Conservation (phyloP, 2,113 vertebrate species). For the Pseudorhombus dupliciocellatus region DNA sequence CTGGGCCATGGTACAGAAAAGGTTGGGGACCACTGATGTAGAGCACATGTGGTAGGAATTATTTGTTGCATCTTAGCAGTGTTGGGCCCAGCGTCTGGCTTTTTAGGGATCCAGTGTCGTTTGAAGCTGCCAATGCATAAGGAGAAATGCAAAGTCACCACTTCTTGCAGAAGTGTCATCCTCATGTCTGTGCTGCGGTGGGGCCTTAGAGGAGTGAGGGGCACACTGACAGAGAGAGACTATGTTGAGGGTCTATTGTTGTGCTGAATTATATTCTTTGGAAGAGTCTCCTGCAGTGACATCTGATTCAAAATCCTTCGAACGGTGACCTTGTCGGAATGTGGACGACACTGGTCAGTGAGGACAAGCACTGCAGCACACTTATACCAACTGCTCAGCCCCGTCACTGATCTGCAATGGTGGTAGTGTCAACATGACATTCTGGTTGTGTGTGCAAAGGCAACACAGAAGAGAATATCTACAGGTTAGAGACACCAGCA, state of each 20-base stretch:
- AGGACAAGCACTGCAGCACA: constrained; percentile 28
- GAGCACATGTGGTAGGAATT: neutral
- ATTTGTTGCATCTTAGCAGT: neutral
- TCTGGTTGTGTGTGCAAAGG: constrained; percentile 44
- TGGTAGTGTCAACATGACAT: constrained; percentile 70
- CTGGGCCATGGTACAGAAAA: no score
- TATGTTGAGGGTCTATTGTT: constrained; percentile 1
- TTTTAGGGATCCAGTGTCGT: constrained; percentile 41
- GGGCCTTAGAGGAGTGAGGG: constrained; percentile 12
- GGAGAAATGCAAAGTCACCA: constrained; percentile 64
- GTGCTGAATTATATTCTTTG: constrained; percentile 2
- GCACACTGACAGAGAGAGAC: constrained; percentile 23
- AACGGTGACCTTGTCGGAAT: constrained; percentile 56
- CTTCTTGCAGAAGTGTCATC: constrained; percentile 56
- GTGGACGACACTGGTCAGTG: constrained; percentile 29
- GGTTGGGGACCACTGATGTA: no score
- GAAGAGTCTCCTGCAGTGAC: neutral
- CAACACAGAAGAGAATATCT: constrained; percentile 47
- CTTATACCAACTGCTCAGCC: constrained; percentile 36
- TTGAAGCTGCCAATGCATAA: constrained; percentile 50
- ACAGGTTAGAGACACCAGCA: constrained; percentile 13
- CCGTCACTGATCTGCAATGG: constrained; percentile 38
- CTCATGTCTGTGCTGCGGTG: constrained; percentile 15
- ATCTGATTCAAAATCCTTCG: constrained; percentile 18
- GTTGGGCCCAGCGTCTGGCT: constrained; percentile 39